Evolutionary conservation across 2,113 vertebrate genomes (phyloP).

Genomic region (Clarias magur): DNA sequence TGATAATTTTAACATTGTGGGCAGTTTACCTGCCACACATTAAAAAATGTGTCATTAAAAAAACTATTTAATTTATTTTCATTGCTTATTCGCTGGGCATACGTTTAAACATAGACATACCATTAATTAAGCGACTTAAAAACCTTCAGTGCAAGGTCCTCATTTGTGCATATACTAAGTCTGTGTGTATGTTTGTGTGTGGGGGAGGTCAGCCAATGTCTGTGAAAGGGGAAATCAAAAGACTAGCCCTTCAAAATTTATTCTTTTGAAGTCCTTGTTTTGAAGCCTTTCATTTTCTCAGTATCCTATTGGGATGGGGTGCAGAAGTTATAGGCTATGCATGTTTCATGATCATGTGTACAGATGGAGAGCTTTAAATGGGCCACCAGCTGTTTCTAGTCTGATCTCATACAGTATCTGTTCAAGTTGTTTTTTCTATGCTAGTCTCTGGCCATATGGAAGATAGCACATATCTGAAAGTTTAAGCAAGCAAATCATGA

Average conservation of each 20-base stretch:
- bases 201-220: background rate
- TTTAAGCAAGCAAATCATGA: background rate
- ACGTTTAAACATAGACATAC: background rate
- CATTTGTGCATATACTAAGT: background rate
- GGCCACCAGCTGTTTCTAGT: constrained; percentile 8
- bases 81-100: background rate
- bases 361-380: constrained; percentile 8
- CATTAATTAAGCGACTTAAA: background rate
- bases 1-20: background rate
- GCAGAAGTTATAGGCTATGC: constrained; percentile 11
- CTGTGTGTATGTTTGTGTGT: constrained; percentile 10
- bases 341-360: background rate
- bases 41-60: background rate
- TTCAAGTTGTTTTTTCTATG: constrained; percentile 15
- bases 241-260: background rate
- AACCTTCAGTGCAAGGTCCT: background rate
- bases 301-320: constrained; percentile 6
- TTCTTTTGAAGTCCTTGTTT: constrained; percentile 33
- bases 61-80: background rate
- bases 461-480: background rate
- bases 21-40: background rate
- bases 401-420: constrained; percentile 5
- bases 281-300: constrained; percentile 19
- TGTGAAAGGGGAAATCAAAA: constrained; percentile 31
- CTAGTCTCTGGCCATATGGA: constrained; percentile 17